Conservation (phyloP, 2,888 invertebrate species). For the Dusona sp. region DNA sequence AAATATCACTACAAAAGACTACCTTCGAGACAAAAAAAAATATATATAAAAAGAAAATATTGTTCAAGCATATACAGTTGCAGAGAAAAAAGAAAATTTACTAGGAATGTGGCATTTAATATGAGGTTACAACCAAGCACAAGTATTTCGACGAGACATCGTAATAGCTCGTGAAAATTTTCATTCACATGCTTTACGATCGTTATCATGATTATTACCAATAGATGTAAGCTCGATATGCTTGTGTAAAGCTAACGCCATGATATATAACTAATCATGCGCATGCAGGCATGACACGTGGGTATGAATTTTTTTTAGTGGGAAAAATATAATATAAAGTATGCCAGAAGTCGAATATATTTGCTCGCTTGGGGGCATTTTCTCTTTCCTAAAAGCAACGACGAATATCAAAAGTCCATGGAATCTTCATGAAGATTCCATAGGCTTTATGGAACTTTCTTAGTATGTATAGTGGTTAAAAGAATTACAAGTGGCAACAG, state of each 20-base stretch:
- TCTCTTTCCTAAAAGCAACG: constrained; percentile 59
- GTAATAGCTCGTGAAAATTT: constrained; percentile 25
- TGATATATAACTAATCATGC: background rate
- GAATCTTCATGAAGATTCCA: constrained; percentile 32
- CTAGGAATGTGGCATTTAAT: constrained; percentile 35
- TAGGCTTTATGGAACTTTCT: constrained; percentile 16
- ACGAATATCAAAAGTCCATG: constrained; percentile 36
- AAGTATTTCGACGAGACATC: constrained; percentile 21
- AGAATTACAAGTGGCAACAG: constrained; percentile 33
- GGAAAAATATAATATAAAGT: constrained; percentile 23
- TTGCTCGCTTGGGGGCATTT: constrained; percentile 55
- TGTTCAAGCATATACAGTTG: background rate
- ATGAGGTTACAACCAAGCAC: background rate
- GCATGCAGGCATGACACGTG: background rate
- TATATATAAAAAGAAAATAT: background rate
- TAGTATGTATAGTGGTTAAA: constrained; percentile 18
- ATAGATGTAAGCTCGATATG: constrained; percentile 15
- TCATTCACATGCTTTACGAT: constrained; percentile 45
- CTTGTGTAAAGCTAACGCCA: constrained; percentile 36
- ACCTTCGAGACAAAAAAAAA: constrained; percentile 14
- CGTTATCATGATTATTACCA: constrained; percentile 7
- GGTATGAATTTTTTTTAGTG: background rate
- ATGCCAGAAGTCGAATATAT: constrained; percentile 4
- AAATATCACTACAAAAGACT: background rate
- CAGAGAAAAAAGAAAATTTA: constrained; percentile 23